Evolutionary conservation across 2,797 vertebrate species (phyloP).

Genomic region (Sebastes itinus): DNA sequence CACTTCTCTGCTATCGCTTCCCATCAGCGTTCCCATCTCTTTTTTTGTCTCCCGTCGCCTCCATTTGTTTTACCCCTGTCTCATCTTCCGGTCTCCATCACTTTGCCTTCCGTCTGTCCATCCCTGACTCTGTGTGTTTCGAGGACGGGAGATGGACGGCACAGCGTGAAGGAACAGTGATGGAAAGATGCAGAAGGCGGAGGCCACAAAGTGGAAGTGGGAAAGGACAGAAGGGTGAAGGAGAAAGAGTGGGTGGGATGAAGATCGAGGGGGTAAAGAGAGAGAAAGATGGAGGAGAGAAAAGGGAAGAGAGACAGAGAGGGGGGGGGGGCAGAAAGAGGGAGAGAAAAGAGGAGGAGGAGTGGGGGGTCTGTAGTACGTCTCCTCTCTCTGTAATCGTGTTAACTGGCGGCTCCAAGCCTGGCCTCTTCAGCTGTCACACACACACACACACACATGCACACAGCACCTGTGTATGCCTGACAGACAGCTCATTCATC

Average conservation of each 20-base stretch:
- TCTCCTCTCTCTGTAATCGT: conserved; percentile 83
- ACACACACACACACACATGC: conserved; percentile 47
- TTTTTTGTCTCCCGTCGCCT: not conserved
- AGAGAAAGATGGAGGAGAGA: conserved; percentile 16
- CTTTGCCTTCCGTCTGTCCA: not conserved
- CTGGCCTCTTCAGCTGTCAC: conserved; percentile 82
- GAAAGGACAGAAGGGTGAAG: conserved; percentile 30
- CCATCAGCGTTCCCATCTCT: conserved; percentile 4
- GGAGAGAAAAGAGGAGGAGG: conserved; percentile 19
- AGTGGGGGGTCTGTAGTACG: conserved; percentile 69
- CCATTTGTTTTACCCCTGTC: not conserved
- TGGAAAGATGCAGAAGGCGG: conserved; percentile 37
- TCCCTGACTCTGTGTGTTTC: not conserved
- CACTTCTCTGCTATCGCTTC: conserved; percentile 22
- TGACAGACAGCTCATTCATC: conserved; percentile 89
- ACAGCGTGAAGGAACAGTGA: not conserved
- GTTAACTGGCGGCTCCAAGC: conserved; percentile 84
- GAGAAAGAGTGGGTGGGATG: conserved; percentile 38
- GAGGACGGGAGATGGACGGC: conserved; percentile 1
- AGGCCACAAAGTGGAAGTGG: conserved; percentile 29
- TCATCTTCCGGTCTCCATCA: conserved; percentile 16
- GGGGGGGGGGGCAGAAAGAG: conserved; percentile 8
- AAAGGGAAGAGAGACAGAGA: not conserved
- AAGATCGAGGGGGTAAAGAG: conserved; percentile 28
- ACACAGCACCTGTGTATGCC: conserved; percentile 85